Conservation (phyloP, 2,113 vertebrate species). For the Lamprologus callipterus region DNA sequence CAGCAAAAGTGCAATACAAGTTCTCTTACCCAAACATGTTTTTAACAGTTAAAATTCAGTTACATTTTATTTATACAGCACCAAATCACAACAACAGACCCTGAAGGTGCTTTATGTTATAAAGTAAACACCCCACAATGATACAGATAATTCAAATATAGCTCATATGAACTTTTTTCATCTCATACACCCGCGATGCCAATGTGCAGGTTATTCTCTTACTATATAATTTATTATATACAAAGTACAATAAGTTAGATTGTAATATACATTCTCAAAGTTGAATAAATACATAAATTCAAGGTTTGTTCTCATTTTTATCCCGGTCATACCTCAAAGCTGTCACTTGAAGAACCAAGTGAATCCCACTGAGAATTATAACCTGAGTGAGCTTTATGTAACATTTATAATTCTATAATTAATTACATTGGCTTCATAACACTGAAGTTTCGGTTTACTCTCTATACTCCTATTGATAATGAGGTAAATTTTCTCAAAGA, state of each 20-base stretch:
- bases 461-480: not conserved
- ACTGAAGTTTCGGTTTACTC: not conserved
- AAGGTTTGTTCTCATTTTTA: not conserved
- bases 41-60: not conserved
- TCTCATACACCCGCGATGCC: not conserved
- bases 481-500: not conserved
- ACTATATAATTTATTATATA: not conserved
- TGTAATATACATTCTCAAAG: not conserved
- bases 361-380: not conserved
- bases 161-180: not conserved
- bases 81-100: not conserved
- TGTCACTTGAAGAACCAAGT: not conserved
- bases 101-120: not conserved
- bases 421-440: not conserved
- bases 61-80: not conserved
- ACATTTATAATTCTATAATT: not conserved
- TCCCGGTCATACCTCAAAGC: not conserved
- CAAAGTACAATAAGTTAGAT: not conserved
- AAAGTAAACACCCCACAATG: not conserved
- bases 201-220: not conserved
- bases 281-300: not conserved
- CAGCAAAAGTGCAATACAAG: not conserved
- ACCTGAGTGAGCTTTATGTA: not conserved
- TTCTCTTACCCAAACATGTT: not conserved
- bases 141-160: not conserved